Evolutionary conservation across 1,140 invertebrate species (phyloP), one percentile per base, ranked within the genome.

Genomic region (Orchestia grillus): DNA sequence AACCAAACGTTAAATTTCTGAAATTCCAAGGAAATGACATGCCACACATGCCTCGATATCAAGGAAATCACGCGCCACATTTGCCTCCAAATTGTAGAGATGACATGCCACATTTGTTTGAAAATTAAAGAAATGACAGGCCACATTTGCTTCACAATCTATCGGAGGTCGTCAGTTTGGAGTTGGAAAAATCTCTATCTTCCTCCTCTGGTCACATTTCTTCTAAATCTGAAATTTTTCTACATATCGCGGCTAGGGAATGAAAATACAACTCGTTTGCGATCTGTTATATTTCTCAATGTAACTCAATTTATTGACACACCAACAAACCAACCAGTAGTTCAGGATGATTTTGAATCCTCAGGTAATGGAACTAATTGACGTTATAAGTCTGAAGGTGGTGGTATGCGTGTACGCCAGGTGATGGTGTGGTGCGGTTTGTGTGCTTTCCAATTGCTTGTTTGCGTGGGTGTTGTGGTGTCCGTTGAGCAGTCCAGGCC

Each of bases 271-370:
- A 90, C 4, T 90, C 88, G 42, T 42, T 90, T 90, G 36, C 88
- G 28, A 90, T 90, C 88, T 90, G 88, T 90, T 90, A 90, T 90
- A 90, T 43, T 87, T 90, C 88, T 90, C 88, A 90, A 90, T 90
- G 28, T 90, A 42, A 1, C 88, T 77, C 62, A 77, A 77, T 23
- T 77, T 77, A 23, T 77, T 77, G 15, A 77, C 1, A 77, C 62
- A 77, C 62, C 62, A 77, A 77, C 36, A 77, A 8, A 77, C 62
- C 62, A 77, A 77, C 36, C 62, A 77, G 28, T 77, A 77, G 3
- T 3, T 15, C 11, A 28, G 36, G 36, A 19, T 19, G 62, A 19
- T 15, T 77, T 77, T 77, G 11, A 77, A 77, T 77, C 11, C 11
- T 23, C 11, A 1, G 36, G 28, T 77, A 28, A 77, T 77, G 62